These are phyloP conservation scores for Entomobrya multifasciata DNA, from an alignment of 2,888 invertebrate genomes.

Conservation along the genomic window DNA sequence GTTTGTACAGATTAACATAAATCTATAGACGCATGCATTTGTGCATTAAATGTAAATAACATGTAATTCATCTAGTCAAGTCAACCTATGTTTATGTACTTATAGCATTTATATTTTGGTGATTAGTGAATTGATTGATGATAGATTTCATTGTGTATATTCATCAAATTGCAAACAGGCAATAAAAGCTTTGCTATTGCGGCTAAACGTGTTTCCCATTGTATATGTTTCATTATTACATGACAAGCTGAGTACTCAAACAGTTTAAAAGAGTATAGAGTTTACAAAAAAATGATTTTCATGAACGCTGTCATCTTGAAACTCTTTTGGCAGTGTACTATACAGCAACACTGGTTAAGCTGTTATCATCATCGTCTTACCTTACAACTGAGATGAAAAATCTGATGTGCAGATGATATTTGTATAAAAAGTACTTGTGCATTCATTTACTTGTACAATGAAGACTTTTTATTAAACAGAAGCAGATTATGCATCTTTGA, in stretches of 20 bases:
- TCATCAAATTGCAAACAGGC: neutral
- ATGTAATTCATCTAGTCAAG: no score
- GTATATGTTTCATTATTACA: neutral
- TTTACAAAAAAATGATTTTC: neutral
- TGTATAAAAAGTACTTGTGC: neutral
- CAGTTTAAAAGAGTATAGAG: neutral
- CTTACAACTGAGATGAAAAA: neutral
- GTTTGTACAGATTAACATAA: neutral
- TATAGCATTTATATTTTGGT: neutral
- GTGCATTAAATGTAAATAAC: no score
- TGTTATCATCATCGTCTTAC: neutral
- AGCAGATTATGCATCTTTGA: slow-evolving; percentile 35
- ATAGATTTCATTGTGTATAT: neutral
- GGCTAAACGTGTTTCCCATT: no score
- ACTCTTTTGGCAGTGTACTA: no score
- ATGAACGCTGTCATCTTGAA: neutral
- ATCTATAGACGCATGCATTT: neutral
- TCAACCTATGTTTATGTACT: neutral
- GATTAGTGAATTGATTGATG: neutral
- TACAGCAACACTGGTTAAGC: no score
- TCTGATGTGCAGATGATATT: neutral
- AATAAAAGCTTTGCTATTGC: neutral
- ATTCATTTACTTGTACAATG: no score
- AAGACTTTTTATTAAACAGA: neutral
- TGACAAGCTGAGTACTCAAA: neutral